These are phyloP conservation scores for Pelagia noctiluca DNA, from an alignment of 30 jellyfish, hydroid and myxozoan genomes.

Conservation along the genomic window DNA sequence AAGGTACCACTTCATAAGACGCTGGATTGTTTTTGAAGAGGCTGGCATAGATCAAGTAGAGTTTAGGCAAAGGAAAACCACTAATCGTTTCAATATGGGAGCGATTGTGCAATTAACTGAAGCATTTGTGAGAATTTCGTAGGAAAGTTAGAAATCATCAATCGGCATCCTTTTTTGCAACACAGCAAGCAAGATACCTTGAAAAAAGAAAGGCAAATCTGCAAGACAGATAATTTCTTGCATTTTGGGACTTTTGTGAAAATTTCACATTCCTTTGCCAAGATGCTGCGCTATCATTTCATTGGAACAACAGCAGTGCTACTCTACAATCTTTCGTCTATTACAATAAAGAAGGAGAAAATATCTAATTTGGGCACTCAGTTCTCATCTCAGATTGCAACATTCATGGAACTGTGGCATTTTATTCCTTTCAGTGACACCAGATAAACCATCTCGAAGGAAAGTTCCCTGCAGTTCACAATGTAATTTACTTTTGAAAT, in stretches of 20 bases:
- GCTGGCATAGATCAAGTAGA: conserved; percentile 26
- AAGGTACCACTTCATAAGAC: conserved; percentile 27
- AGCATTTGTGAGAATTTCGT: background rate
- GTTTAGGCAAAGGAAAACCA: conserved; percentile 51
- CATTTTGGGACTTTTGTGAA: conserved; percentile 47
- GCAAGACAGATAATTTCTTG: conserved; percentile 31
- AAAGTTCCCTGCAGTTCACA: conserved; percentile 19
- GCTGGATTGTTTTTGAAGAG: conserved; percentile 29
- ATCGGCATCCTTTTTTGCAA: conserved; percentile 53
- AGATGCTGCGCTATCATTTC: too few relatives aligned
- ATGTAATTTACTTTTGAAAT: too few relatives aligned
- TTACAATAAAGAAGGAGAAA: conserved; percentile 25
- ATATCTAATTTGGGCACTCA: too few relatives aligned
- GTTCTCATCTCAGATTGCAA: too few relatives aligned
- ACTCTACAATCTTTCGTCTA: conserved; percentile 62
- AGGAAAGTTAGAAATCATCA: conserved; percentile 1
- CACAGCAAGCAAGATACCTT: conserved; percentile 34
- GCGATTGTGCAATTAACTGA: conserved; percentile 22
- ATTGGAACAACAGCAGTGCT: too few relatives aligned
- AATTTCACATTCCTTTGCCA: too few relatives aligned
- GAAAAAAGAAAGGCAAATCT: too few relatives aligned
- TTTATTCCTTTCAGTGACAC: conserved; percentile 3
- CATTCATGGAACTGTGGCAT: conserved; percentile 30
- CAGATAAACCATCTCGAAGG: background rate
- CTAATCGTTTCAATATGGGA: conserved; percentile 44